phyloP scores from a whole-genome alignment of 2,113 vertebrate species.

The Ginglymostoma cirratum region DNA sequence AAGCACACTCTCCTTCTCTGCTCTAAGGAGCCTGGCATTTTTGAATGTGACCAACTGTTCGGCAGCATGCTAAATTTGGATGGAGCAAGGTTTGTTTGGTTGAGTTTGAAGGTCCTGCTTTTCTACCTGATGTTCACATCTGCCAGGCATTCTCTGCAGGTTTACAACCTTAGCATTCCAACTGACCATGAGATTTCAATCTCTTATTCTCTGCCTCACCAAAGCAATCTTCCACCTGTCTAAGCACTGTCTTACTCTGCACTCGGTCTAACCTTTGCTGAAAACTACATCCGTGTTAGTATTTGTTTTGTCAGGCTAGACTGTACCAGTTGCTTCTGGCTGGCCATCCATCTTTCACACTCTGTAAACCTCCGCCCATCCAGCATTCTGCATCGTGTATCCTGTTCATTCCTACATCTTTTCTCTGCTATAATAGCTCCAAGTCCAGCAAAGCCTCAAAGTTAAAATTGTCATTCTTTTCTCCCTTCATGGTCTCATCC shows the following conservation, averaged over 20 bases:
- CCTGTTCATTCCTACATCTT: neutral
- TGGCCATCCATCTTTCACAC: neutral
- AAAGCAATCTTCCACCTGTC: neutral
- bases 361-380: neutral
- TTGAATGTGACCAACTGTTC: neutral
- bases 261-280: neutral
- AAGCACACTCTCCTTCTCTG: neutral
- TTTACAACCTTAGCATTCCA: neutral
- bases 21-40: neutral
- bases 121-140: neutral
- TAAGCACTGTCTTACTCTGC: neutral
- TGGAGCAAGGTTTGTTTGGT: neutral
- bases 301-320: too few species aligned
- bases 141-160: neutral
- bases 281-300: neutral
- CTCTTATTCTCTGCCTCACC: neutral
- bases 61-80: neutral
- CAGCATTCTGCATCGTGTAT: too few species aligned
- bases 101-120: neutral
- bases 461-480: neutral
- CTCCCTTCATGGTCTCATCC: neutral
- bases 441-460: neutral
- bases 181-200: neutral
- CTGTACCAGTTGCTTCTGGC: neutral
- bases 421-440: neutral